Base-by-base conservation (phyloP, 2,888 invertebrate genomes). In the Agrochola litura region DNA sequence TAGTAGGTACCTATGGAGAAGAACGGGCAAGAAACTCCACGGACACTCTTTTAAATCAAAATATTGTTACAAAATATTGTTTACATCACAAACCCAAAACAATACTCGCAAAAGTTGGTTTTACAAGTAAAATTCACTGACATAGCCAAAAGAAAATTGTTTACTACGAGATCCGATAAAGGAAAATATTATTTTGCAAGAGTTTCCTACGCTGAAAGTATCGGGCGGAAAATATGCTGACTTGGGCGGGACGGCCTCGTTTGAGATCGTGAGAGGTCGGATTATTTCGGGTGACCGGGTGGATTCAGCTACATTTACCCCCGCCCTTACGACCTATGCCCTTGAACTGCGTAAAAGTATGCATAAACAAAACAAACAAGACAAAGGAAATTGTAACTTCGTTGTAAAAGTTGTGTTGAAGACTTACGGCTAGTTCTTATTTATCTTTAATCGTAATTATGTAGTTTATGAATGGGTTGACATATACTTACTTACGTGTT, bases 341-440 rank as follows among this genome's bases (percentile, higher is more conserved):
- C 83, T 85, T 83, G 85, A 83, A 83, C 85, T 72, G 63, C 5
- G 61, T 60, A 25, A 76, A 71, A 70, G 66, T 63, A 69, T 46
- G 58, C 60, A 37, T 41, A 65, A 74, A 46, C 74, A 73, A 82
- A 84, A 79, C 64, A 82, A 79, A 79, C 54, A 43, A 14, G 58
- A 82, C 66, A 84, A 77, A 81, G 71, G 63, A 68, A 66, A 56
- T n/a, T n/a, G 49, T 49, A 49, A 56, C 49, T 41, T 37, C 22
- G 22, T 79, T 74, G 52, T 68, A 25, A 56, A 61, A 69, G 68
- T 56, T 61, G 12, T 30, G 14, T 61, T 56, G 19, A 49, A 41
- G 30, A 49, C 2, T n/a, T 54, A 41, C 16, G 14, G 19, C 16
- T 79, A 56, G 12, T 68, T 30, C 41, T 64, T 49, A 37, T 49